Base-by-base conservation (phyloP, 1,140 invertebrate species). In the Episyrphus balteatus region DNA sequence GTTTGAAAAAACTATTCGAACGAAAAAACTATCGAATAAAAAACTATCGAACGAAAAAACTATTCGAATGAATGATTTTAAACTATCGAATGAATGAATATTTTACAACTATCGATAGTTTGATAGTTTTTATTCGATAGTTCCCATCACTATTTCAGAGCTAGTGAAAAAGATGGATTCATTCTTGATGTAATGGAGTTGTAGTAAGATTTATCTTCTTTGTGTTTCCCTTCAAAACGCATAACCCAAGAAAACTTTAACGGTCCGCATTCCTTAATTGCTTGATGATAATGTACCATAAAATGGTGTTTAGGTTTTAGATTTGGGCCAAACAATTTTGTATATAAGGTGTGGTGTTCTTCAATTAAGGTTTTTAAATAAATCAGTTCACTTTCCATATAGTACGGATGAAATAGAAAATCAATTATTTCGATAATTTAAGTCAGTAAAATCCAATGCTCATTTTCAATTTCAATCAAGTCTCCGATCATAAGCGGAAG, bases 401-500 rank as follows among this genome's bases (percentile, higher is more conserved):
- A 37, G 12, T 19, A 9, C 1, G 13, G 12, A 18, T 17, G 10
- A 12, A 46, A 21, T 5, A 38, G 13, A 18, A 38, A 38, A 38
- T 46, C 44, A 13, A 26, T 37, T n/a, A 46, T 38, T 13, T 46
- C 34, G 18, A 37, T 13, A 8, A 46, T 12, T 3, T 38, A 19
- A 5, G 32, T 18, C n/a, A 46, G 8, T n/a, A 37, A 30, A 33
- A 51, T 46, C 58, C 57, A 61, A 39, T 52, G 21, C 46, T 38
- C 15, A 48, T 68, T 52, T 51, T 50, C 42, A 49, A 26, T 33
- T 15, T 53, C 54, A 31, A 61, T 45, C 33, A 52, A 48, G 49
- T 66, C 56, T 5, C 60, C 60, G 15, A 61, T 47, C 38, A 64
- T 40, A 14, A 66, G 54, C 15, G 48, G 44, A 45, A 68, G 55